Evolutionary conservation across 2,888 invertebrate species (phyloP), one percentile per base, ranked within the genome.

Genomic region (Cybosia mesomella): DNA sequence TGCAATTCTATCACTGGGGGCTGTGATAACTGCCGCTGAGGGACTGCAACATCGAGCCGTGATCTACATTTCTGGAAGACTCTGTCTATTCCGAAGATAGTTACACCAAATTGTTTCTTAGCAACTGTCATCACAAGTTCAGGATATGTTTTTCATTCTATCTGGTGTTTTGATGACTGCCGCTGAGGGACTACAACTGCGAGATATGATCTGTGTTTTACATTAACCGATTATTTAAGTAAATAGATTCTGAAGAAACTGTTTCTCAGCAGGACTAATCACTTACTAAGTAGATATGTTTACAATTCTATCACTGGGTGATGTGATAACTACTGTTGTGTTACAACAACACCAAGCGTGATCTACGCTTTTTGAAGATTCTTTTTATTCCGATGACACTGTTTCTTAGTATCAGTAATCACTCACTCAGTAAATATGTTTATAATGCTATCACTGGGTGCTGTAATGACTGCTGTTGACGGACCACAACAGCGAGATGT

Each of bases 91-190:
- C 13, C 7, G 28, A 28, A 18, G 15, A n/a, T n/a, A n/a, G n/a
- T n/a, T n/a, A n/a, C n/a, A n/a, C n/a, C n/a, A 32, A 28, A 32
- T 28, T 65, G 68, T 65, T 39, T 54, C 36, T 72, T 28, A 67
- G 61, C 61, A 34, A 28, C 49, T 68, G 65, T 70, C 66, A 61
- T 74, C 80, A 73, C 64, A 18, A 24, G 24, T 70, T 68, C 73
- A 80, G 77, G 78, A 78, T 77, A 81, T 73, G 75, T 73, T 55
- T 43, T 11, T 10, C 7, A 66, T 67, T 68, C 67, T 79, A 75
- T 80, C 80, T 83, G 80, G 80, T 74, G 63, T 10, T 66, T 66
- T 80, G 77, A 83, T 80, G 13, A 72, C 36, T 66, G 15, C 7
- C 9, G 15, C 55, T n/a, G 22, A 53, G 13, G 0, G 66, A 54